These are phyloP conservation scores for Nycticebus coucang DNA, from an alignment of 2,113 vertebrate genomes.

Conservation along the genomic window DNA sequence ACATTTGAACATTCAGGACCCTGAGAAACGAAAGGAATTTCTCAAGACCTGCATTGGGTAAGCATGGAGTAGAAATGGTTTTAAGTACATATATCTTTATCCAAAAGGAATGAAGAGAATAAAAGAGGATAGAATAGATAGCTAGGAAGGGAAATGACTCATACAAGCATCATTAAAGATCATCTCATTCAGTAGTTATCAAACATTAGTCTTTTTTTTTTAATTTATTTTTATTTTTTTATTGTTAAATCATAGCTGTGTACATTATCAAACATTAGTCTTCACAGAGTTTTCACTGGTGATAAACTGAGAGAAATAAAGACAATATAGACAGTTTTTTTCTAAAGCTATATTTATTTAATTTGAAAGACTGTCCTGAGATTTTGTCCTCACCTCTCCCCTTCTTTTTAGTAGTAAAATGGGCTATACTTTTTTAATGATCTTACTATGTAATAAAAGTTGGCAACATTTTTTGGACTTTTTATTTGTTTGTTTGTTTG, in stretches of 20 bases:
- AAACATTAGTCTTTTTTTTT: neutral
- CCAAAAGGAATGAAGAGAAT: neutral
- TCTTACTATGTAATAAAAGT: neutral
- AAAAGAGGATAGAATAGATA: neutral
- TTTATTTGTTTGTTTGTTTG: neutral
- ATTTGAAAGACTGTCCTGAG: neutral
- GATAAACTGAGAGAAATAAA: slow-evolving; percentile 4
- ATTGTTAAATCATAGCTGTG: too few relatives aligned
- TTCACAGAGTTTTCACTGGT: neutral
- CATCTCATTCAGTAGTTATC: neutral
- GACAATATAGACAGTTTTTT: neutral
- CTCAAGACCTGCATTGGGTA: slow-evolving; percentile 94
- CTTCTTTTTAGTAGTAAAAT: neutral
- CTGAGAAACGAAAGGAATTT: slow-evolving; percentile 92
- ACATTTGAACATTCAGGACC: slow-evolving; percentile 92
- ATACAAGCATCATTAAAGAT: neutral
- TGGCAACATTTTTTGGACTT: neutral
- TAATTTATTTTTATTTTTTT: too few relatives aligned
- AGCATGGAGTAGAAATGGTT: slow-evolving; percentile 62
- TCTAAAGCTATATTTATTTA: neutral
- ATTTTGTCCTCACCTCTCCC: neutral
- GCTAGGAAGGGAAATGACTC: neutral
- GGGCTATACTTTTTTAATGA: neutral
- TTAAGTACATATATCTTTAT: neutral
- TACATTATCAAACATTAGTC: neutral